Conservation (phyloP, 2,888 invertebrate genomes). For the Macrosiphum euphorbiae region DNA sequence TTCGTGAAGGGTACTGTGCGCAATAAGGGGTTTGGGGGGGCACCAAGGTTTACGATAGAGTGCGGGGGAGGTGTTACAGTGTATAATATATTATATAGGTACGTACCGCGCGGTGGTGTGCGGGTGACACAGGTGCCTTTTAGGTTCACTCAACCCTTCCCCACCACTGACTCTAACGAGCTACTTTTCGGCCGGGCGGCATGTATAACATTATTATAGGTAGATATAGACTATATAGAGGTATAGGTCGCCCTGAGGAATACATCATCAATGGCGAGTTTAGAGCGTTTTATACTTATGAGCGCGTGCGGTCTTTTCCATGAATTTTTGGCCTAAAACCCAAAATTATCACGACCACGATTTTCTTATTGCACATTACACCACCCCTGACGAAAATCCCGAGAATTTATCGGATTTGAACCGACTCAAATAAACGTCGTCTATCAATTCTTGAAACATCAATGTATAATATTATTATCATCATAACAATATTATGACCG, state of each 20-base stretch:
- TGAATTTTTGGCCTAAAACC: not conserved
- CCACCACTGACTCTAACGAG: not conserved
- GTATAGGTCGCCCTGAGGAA: not conserved
- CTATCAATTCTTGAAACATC: not conserved
- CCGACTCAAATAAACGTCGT: not conserved
- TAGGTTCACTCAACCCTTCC: constrained; percentile 41
- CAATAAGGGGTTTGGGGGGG: not conserved
- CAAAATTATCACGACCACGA: not conserved
- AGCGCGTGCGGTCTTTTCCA: not conserved
- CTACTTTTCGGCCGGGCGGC: constrained; percentile 24
- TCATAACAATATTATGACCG: not conserved
- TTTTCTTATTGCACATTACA: not conserved
- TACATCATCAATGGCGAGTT: not conserved
- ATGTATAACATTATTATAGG: not conserved
- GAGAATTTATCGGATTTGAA: not conserved
- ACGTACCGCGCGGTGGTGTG: not conserved
- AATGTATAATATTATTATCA: not conserved
- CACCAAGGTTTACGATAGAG: not conserved
- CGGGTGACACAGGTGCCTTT: constrained; percentile 58
- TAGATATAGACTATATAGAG: not conserved
- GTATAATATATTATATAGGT: not conserved
- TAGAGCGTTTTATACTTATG: not conserved
- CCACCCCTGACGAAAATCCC: not conserved
- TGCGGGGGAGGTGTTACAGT: not conserved
- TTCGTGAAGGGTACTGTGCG: not conserved